These are phyloP conservation scores for Drosophila tropicalis DNA, from an alignment of 1,140 invertebrate species.

Conservation along the genomic window DNA sequence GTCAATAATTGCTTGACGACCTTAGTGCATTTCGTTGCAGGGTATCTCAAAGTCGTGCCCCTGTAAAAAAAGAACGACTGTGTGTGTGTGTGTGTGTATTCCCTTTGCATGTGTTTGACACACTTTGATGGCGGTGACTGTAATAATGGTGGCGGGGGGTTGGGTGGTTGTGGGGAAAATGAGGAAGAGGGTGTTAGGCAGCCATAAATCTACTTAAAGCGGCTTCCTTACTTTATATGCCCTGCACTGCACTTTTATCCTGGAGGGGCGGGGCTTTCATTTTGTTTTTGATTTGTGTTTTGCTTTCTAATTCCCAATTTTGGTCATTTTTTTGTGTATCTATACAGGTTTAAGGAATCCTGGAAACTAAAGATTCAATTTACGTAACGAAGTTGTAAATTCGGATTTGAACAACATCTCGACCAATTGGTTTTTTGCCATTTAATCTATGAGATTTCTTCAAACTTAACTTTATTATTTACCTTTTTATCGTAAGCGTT, in stretches of 20 bases:
- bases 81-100: conserved; percentile 18
- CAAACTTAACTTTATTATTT: no score
- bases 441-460: no score
- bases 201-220: conserved; percentile 80
- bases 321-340: background rate
- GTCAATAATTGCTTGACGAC: no score
- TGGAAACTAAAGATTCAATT: no score
- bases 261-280: conserved; percentile 18
- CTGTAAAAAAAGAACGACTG: background rate
- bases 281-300: conserved; percentile 56
- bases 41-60: background rate
- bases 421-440: no score
- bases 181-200: conserved; percentile 42
- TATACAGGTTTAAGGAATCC: background rate
- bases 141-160: background rate
- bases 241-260: conserved; percentile 39
- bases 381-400: no score
- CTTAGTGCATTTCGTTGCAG: background rate
- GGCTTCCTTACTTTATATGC: conserved; percentile 69
- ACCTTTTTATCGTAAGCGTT: no score
- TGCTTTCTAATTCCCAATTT: conserved; percentile 43
- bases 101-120: conserved; percentile 71
- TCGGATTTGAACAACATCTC: no score
- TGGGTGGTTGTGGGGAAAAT: background rate
- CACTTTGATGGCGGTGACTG: conserved; percentile 48